Conservation (phyloP, 2,888 invertebrate genomes). For the Dinocampus coccinellae region DNA sequence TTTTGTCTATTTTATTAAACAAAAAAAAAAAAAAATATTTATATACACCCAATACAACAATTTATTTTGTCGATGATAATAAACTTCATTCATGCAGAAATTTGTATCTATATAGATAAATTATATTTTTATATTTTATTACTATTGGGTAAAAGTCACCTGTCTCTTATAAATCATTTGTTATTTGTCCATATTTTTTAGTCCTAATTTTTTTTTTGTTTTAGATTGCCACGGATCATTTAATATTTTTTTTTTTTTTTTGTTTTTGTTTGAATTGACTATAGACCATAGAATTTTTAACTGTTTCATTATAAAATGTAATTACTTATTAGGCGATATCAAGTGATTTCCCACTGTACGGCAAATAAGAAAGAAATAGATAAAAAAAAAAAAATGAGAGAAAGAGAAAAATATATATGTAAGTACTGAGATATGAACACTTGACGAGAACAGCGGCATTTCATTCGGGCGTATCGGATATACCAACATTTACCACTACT, state of each 20-base stretch:
- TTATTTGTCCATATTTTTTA: not conserved
- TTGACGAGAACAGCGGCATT: not conserved
- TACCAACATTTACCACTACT: not conserved
- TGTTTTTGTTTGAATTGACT: too few species aligned
- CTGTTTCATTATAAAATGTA: constrained; percentile 38
- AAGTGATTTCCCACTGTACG: constrained; percentile 6
- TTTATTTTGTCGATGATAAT: not conserved
- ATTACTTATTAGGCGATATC: constrained; percentile 49
- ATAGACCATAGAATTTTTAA: constrained; percentile 30
- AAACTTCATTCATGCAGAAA: not conserved
- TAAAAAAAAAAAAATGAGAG: not conserved
- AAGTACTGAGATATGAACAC: not conserved
- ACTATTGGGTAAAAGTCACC: constrained; percentile 47
- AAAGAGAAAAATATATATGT: too few species aligned
- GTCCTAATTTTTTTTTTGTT: not conserved
- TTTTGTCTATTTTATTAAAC: too few species aligned
- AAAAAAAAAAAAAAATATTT: not conserved
- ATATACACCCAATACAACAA: not conserved
- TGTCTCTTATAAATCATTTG: constrained; percentile 55
- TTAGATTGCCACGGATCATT: not conserved
- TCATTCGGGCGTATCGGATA: constrained; percentile 27
- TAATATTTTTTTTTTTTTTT: not conserved
- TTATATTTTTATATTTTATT: not conserved
- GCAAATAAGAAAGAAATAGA: not conserved
- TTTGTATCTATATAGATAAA: not conserved